Percentiles rank a stretch among this genome's conserved stretches.
phyloP scores from a whole-genome alignment of 2,113 vertebrate species.

The Spheniscus mendiculus region DNA sequence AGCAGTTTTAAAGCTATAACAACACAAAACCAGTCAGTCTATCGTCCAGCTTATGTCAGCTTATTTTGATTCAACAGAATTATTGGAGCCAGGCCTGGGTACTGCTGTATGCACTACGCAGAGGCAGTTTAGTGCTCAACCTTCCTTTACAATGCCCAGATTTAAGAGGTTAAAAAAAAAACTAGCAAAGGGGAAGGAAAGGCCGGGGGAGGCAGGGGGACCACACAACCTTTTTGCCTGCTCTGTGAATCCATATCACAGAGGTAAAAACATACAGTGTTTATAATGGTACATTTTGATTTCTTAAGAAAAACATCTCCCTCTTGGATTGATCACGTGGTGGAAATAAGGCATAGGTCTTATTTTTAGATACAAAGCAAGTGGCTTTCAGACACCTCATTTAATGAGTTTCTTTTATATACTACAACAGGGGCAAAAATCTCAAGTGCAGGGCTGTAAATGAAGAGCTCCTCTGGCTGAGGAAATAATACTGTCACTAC shows the following conservation, averaged over 20 bases:
- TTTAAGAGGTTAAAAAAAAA: neutral
- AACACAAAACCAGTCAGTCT: neutral
- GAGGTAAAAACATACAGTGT: neutral
- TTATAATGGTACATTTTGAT: neutral
- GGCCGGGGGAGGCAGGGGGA: fast-evolving
- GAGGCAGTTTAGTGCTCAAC: neutral
- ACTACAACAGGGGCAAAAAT: neutral
- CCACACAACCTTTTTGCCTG: neutral
- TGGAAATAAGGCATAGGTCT: neutral
- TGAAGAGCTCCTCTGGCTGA: neutral
- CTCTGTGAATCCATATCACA: neutral
- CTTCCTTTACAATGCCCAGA: neutral
- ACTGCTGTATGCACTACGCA: neutral
- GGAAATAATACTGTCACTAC: neutral
- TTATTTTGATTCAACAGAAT: neutral
- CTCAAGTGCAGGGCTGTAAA: neutral
- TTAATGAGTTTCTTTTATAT: constrained; percentile 6
- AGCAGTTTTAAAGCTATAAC: neutral
- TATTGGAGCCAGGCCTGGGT: neutral
- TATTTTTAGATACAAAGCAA: constrained; percentile 3
- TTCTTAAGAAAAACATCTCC: neutral
- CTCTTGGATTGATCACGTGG: neutral
- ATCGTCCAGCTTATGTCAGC: neutral
- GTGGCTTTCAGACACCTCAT: neutral
- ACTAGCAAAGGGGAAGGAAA: neutral